A percentile compares a stretch with the other conserved stretches of the same genome.
Evolutionary conservation across 2,888 invertebrate genomes (phyloP).

Genomic region (Chalcosyrphus nemorum): DNA sequence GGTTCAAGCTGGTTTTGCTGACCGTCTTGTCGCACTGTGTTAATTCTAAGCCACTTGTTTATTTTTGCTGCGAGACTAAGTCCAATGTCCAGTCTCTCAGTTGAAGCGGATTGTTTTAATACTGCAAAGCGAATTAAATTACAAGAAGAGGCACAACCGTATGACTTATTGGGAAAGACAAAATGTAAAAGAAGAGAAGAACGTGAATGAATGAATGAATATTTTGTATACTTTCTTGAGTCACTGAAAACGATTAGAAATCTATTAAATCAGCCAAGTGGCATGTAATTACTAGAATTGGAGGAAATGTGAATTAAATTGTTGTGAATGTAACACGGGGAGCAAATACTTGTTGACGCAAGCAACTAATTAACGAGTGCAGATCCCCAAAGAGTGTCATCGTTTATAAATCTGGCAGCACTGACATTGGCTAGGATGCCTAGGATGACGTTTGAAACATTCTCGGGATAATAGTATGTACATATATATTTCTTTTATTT

Average conservation of each 20-base stretch:
- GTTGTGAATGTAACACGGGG: too few species aligned
- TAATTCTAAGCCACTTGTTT: constrained; percentile 62
- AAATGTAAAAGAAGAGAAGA: background rate
- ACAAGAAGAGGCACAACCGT: background rate
- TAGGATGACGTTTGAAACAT: too few species aligned
- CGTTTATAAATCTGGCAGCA: too few species aligned
- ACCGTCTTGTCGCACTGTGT: constrained; percentile 62
- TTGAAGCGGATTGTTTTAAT: constrained; percentile 31
- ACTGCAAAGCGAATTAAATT: background rate
- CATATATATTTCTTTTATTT: too few species aligned
- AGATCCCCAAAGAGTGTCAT: too few species aligned
- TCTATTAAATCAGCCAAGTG: background rate
- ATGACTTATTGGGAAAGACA: background rate
- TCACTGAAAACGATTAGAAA: background rate
- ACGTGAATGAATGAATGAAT: background rate
- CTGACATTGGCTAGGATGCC: too few species aligned
- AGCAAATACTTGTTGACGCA: too few species aligned
- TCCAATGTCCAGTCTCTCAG: constrained; percentile 58
- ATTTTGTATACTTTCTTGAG: background rate
- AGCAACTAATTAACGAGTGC: too few species aligned
- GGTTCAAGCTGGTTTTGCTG: constrained; percentile 61
- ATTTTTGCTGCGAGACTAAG: constrained; percentile 23
- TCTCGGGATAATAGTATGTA: too few species aligned
- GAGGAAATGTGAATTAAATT: too few species aligned
- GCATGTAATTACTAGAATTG: too few species aligned